Evolutionary conservation across 2,888 invertebrate genomes (phyloP), one percentile per base, ranked within the genome.

Genomic region (Papilio gigon): DNA sequence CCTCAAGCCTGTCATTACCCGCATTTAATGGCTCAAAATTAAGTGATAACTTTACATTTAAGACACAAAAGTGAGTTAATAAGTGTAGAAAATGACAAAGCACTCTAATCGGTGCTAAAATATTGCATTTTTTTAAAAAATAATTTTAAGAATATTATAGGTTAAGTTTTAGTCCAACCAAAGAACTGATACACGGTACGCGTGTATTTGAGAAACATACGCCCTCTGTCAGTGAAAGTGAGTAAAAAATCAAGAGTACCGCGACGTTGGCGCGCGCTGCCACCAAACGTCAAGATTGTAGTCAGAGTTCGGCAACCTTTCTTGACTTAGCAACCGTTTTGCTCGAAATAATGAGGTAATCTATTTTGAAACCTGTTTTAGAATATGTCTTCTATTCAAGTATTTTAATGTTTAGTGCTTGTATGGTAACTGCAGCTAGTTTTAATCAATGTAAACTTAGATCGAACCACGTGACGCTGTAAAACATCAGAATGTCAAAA

Each of bases 1-100:
- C 0, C 72, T 71, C 17, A 80, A 78, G 42, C 86, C 89, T 6
- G 70, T 82, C 30, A 75, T 91, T 58, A 90, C 87, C 20, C 85
- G 88, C 70, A 83, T 90, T 74, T 90, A 83, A 78, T 37, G 17
- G 20, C 12, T 17, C 33, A 30, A 17, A 25, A 42, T 8, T 17
- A 20, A 61, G 60, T 59, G 58, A 20, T 58, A 22, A n/a, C 14
- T 65, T 58, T n/a, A 58, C 30, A 14, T 42, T 37, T 40, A 14
- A 27, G 33, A 42, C 42, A 61, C 25, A 35, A 22, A 35, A 58
- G 68, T 63, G 61, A 61, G 40, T 62, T 62, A 60, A 53, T 35
- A 33, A 22, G 59, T 64, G 60, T 60, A 53, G 44, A 60, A 61
- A 61, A 33, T 20, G 40, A 66, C 14, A 30, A n/a, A 30, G 53